phyloP scores from a whole-genome alignment of 2,888 invertebrate genomes.

The Gymnoscelis rufifasciata region DNA sequence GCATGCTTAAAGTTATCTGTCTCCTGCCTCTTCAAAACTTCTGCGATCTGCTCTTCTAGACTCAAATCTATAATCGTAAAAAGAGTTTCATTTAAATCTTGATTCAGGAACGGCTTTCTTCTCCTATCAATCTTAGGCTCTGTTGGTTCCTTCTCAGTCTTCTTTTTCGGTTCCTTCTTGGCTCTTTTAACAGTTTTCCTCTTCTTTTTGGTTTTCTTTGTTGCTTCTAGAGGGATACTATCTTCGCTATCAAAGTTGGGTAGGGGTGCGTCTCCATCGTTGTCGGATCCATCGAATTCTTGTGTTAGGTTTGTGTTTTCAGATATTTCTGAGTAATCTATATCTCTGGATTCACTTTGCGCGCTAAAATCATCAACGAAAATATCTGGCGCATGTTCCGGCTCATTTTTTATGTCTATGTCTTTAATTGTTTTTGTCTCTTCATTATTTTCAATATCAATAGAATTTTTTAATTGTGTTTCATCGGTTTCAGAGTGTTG shows the following conservation, averaged over 20 bases:
- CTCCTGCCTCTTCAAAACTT: conserved; percentile 52
- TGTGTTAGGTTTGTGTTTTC: background rate
- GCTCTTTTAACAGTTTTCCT: background rate
- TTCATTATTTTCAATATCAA: background rate
- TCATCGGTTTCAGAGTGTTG: background rate
- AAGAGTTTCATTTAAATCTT: conserved; percentile 44
- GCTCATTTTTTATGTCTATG: conserved; percentile 9
- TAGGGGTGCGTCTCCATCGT: conserved; percentile 1
- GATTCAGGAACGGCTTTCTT: conserved; percentile 12
- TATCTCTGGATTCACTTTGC: conserved; percentile 7
- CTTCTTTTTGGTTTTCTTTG: conserved; percentile 15
- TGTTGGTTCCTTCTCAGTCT: conserved; percentile 2
- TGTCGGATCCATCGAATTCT: conserved; percentile 1
- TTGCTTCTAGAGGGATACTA: conserved; percentile 16
- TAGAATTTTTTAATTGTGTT: background rate
- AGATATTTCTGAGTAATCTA: background rate
- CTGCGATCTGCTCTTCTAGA: conserved; percentile 62
- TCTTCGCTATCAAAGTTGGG: conserved; percentile 17
- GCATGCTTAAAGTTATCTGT: conserved; percentile 49
- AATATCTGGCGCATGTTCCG: conserved; percentile 5
- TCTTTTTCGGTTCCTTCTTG: conserved; percentile 1
- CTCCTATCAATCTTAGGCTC: conserved; percentile 12
- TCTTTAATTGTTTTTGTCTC: conserved; percentile 5
- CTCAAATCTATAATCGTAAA: conserved; percentile 53
- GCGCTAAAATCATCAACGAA: conserved; percentile 16